These are phyloP conservation scores for Brienomyrus brachyistius DNA, from an alignment of 2,113 vertebrate species.

Conservation along the genomic window DNA sequence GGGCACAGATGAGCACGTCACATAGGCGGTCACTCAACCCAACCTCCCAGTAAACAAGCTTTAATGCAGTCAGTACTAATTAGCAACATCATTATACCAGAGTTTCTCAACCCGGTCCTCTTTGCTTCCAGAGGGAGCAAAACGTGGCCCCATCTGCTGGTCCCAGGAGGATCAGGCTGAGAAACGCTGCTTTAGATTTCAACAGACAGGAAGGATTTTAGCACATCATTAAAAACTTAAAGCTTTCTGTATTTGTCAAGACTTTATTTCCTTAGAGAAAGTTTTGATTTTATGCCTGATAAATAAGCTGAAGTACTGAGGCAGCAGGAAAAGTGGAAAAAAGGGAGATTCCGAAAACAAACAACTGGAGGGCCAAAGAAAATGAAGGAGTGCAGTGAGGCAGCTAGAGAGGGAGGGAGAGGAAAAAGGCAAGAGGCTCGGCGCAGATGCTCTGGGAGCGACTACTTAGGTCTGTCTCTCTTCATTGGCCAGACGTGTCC, in stretches of 20 bases:
- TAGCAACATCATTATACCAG: not conserved
- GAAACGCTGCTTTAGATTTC: not conserved
- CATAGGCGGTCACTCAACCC: not conserved
- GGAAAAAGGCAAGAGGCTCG: conserved; percentile 22
- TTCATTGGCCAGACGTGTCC: conserved; percentile 3
- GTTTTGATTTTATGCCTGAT: not conserved
- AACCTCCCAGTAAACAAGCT: not conserved
- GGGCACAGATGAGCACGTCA: conserved; percentile 22
- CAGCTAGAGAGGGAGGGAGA: not conserved
- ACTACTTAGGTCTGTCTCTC: conserved; percentile 15
- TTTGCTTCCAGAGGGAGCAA: not conserved
- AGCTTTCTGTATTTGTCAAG: not conserved
- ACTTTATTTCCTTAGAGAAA: not conserved
- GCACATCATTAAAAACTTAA: not conserved
- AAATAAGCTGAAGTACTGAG: not conserved
- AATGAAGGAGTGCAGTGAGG: not conserved
- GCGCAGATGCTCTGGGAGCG: conserved; percentile 28
- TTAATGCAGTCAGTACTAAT: not conserved
- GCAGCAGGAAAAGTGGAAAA: not conserved
- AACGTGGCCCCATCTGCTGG: not conserved
- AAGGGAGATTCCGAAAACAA: not conserved
- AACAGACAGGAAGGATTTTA: conserved; percentile 4
- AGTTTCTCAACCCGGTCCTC: not conserved
- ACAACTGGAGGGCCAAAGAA: not conserved
- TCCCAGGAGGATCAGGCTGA: not conserved